Evolutionary conservation across 1,140 invertebrate species (phyloP).

Genomic region (Aleiodes sp.): DNA sequence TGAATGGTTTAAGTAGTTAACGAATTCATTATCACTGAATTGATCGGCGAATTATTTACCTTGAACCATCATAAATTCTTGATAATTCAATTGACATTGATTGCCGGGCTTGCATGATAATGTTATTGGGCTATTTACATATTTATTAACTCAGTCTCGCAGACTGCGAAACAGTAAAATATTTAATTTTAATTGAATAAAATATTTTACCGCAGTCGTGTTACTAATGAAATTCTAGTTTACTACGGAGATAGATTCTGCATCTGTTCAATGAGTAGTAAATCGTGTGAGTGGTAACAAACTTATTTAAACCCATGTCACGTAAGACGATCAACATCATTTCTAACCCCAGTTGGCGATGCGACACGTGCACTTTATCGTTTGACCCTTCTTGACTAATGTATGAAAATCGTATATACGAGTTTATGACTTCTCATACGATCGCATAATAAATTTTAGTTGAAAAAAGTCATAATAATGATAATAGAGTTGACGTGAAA

Average conservation of each 20-base stretch:
- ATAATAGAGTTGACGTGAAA: too few relatives aligned
- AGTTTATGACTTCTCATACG: background rate
- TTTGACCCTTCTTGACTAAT: slow-evolving; percentile 23
- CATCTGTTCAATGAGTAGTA: background rate
- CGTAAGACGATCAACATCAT: slow-evolving; percentile 7
- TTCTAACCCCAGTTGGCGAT: background rate
- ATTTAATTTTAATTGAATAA: too few relatives aligned
- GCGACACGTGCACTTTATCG: slow-evolving; percentile 37
- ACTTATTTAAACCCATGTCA: background rate
- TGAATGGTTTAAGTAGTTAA: too few relatives aligned
- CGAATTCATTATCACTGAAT: too few relatives aligned
- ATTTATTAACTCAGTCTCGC: too few relatives aligned
- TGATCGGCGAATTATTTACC: too few relatives aligned
- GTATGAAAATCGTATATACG: background rate
- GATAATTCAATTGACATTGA: too few relatives aligned
- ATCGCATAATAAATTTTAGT: slow-evolving; percentile 12
- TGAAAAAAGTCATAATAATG: too few relatives aligned
- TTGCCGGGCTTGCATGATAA: too few relatives aligned
- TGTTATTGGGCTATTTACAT: too few relatives aligned
- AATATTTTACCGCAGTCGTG: background rate
- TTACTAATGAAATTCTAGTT: background rate
- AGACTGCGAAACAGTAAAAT: too few relatives aligned
- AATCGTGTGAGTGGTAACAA: background rate
- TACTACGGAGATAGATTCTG: background rate
- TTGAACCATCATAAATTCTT: too few relatives aligned